Evolutionary conservation across 2,797 vertebrate species (phyloP).

Genomic region (Eidolon dupreanum): DNA sequence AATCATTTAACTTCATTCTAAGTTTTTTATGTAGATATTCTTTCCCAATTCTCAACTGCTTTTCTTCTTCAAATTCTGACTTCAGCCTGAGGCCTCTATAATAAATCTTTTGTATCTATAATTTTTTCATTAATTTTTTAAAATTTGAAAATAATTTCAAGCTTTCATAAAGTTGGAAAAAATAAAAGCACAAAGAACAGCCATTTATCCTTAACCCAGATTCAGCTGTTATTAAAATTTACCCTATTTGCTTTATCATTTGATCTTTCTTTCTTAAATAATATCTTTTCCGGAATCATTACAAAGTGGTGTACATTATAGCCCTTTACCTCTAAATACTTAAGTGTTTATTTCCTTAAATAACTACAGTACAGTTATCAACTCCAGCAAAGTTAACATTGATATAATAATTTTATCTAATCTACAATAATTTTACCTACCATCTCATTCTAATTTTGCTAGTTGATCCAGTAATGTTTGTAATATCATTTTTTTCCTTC

Average conservation of each 20-base stretch:
- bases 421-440: neutral
- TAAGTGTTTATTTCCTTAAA: conserved; percentile 30
- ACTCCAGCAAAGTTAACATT: neutral
- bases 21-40: neutral
- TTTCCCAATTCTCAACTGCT: conserved; percentile 14
- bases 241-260: neutral
- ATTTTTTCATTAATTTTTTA: conserved; percentile 18
- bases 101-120: neutral
- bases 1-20: conserved; percentile 18
- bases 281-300: conserved; percentile 4
- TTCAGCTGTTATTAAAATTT: neutral
- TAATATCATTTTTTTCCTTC: neutral
- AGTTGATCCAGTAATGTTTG: neutral
- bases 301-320: neutral
- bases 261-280: conserved; percentile 9
- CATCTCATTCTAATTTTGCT: conserved; percentile 14
- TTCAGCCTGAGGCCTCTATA: neutral
- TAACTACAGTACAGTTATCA: neutral
- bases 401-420: neutral
- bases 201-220: neutral
- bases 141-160: conserved; percentile 34
- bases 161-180: conserved; percentile 11
- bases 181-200: neutral
- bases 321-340: neutral
- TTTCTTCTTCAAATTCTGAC: conserved; percentile 40